Evolutionary conservation across 2,888 invertebrate genomes (phyloP), one percentile per base, ranked within the genome.

Genomic region (Alcis repandata): DNA sequence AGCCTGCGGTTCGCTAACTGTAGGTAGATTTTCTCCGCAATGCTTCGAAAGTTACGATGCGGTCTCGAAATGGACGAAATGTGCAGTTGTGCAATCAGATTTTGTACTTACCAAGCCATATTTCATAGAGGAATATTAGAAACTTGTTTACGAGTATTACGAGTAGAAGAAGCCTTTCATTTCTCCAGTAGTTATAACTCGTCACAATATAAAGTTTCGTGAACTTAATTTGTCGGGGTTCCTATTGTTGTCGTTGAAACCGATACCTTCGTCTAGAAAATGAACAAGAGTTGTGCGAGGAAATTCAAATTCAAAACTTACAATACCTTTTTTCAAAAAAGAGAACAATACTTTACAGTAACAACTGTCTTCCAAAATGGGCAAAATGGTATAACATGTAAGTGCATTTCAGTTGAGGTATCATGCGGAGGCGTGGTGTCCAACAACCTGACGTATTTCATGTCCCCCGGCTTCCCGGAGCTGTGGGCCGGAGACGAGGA

Each of bases 361-460:
- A n/a, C n/a, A n/a, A n/a, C n/a, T n/a, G n/a, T n/a, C n/a, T n/a
- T n/a, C n/a, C n/a, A n/a, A n/a, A n/a, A n/a, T n/a, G n/a, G n/a
- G n/a, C n/a, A n/a, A n/a, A n/a, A n/a, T n/a, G n/a, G n/a, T n/a
- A n/a, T n/a, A n/a, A n/a, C n/a, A n/a, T n/a, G n/a, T n/a, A n/a
- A n/a, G n/a, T 15, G 8, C 4, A 1, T 43, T 45, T n/a, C 87
- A 97, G 97, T 97, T 85, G 95, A 96, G 75, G 95, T 96, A 67
- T 95, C 95, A 51, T 97, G 97, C 87, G 96, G 95, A 32, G 95
- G 95, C 45, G 94, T 95, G 68, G 95, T 97, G 41, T 94, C 94
- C 82, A 97, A 97, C 89, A 97, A 97, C 88, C 93, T 97, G 63
- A 97, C 97, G 0, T 97, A 97, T 88, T 96, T 97, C 85, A 95